Evolutionary conservation across 2,888 invertebrate species (phyloP).

Genomic region (Celastrina argiolus): DNA sequence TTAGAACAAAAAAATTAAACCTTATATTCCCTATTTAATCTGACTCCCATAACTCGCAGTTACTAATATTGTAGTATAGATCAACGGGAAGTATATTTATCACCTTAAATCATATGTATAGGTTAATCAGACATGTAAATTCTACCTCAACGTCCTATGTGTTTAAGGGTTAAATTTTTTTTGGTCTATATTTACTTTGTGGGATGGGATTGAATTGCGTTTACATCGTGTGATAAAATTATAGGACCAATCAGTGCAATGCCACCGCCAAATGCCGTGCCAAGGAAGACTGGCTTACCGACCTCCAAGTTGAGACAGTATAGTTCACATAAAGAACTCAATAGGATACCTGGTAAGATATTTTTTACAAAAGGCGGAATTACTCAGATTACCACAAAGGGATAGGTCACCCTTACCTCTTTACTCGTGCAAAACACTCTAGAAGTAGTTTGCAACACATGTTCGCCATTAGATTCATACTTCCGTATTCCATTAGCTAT

Average conservation of each 20-base stretch:
- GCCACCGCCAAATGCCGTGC: conserved; percentile 51
- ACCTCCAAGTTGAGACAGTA: conserved; percentile 73
- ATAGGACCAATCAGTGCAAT: conserved; percentile 52
- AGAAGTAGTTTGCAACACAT: not conserved
- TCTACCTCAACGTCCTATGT: not conserved
- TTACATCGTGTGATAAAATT: conserved; percentile 33
- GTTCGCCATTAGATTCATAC: too few species aligned
- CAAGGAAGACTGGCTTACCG: conserved; percentile 59
- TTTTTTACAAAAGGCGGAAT: conserved; percentile 13
- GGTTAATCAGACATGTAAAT: conserved; percentile 43
- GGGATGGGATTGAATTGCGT: conserved; percentile 1
- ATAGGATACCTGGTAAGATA: conserved; percentile 63
- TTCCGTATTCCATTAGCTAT: not conserved
- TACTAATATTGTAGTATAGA: not conserved
- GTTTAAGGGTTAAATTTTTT: not conserved
- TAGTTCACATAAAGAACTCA: conserved; percentile 72
- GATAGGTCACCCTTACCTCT: not conserved
- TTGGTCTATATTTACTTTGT: not conserved
- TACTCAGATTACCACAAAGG: not conserved
- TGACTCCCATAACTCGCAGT: not conserved
- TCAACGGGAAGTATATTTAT: not conserved
- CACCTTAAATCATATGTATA: conserved; percentile 32
- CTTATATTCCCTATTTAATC: not conserved
- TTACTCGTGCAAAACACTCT: not conserved
- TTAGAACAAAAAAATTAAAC: too few species aligned